Evolutionary conservation across 30 jellyfish, hydroid and myxozoan species (phyloP), one percentile per base, ranked within the genome.

Genomic region (Hydra vulgaris): DNA sequence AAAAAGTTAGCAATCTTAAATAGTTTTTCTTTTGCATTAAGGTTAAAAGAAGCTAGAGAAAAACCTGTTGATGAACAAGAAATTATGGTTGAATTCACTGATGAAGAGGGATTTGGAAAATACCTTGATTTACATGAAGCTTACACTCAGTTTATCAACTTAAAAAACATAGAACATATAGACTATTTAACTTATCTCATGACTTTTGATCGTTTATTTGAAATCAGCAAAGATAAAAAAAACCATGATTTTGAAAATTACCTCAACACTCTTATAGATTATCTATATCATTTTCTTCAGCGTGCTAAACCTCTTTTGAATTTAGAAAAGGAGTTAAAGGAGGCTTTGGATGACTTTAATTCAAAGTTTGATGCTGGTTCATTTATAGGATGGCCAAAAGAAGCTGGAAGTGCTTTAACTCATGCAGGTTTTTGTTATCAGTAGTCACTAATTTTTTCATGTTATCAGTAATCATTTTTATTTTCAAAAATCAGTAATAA

Each of bases 361-460:
- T 82, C 71, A 40, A 82, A 88, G 18, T 93, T 89, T 89, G 90
- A 79, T 0, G 77, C 66, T n/a, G 99, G 99, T 18, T 76, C 74
- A n/a, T 93, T 93, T 69, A 90, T 92, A 26, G 99, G 99, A 21
- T 93, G 99, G 99, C 95, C 99, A 18, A 91, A 91, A 79, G 98
- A 91, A 78, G 87, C 95, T 74, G 95, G 98, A 52, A 91, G 98
- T 83, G 98, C 95, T 16, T 81, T 91, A 19, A 78, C 96, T 17
- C 98, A 84, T 69, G 74, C 96, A 17, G 87, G 87, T 80, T n/a
- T n/a, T n/a, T n/a, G n/a, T n/a, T n/a, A n/a, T n/a, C n/a, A n/a
- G n/a, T n/a, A n/a, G n/a, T n/a, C n/a, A n/a, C n/a, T n/a, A n/a
- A n/a, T n/a, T n/a, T n/a, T n/a, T n/a, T n/a, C n/a, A n/a, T n/a